Base-by-base conservation (phyloP, 2,888 invertebrate species). In the Epinotia brunnichana region DNA sequence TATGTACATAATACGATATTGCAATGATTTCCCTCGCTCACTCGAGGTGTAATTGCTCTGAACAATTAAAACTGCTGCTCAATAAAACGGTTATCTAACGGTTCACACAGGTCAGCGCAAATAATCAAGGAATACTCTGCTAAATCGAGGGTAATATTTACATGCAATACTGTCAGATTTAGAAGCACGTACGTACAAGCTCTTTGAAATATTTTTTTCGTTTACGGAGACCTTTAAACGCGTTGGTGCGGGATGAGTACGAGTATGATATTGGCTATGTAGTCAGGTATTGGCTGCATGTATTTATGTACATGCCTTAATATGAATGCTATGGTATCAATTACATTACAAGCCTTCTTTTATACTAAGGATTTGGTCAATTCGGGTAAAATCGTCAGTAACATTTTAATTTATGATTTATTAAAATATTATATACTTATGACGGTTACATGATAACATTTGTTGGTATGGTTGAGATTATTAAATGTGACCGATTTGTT, bases 81-180 rank as follows among this genome's bases (percentile, higher is more conserved):
- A 67, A 68, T 62, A 62, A 60, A 67, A 56, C 67, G n/a, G 67
- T 72, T 62, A 39, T 61, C 44, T 67, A 72, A 72, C 67, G 72
- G 72, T 56, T 56, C 54, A 13, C 48, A 35, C 5, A 17, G 71
- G 44, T 67, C 54, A 39, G 61, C 67, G 48, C 39, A 35, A 17
- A 24, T 41, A 48, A 72, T 67, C 48, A 44, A 71, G n/a, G 24
- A 29, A 54, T 0, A 54, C 54, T 64, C 21, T 39, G 3, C 35
- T 5, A 53, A 54, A 54, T 54, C 19, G 19, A 1, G n/a, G 24
- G 24, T 56, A 66, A 3, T 29, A 59, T 35, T 9, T 17, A 19
- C 17, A 54, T 54, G 15, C 17, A 35, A 48, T 2, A 13, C 35
- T 39, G 17, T 9, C 17, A 53, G 9, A 39, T 13, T 53, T 5